Percentiles rank a stretch among this genome's conserved stretches.
These are phyloP conservation scores for Machimus atricapillus DNA, from an alignment of 2,888 invertebrate genomes.

Conservation along the genomic window DNA sequence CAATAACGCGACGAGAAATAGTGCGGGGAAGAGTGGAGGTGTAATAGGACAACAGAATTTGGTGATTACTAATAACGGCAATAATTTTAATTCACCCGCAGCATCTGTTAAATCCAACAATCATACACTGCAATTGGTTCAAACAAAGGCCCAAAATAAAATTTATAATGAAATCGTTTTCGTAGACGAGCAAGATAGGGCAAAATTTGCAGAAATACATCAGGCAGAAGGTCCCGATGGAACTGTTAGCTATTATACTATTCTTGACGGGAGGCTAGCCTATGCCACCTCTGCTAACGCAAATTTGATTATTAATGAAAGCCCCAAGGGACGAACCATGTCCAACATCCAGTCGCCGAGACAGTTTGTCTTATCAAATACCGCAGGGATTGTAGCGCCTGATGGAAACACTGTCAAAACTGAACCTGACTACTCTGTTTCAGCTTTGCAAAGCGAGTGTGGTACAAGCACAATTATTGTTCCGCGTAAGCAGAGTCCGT, in stretches of 20 bases:
- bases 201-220: slow-evolving; percentile 5
- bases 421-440: slow-evolving; percentile 18
- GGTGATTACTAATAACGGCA: background rate
- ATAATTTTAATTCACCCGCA: slow-evolving; percentile 16
- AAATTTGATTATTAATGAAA: slow-evolving; percentile 30
- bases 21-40: slow-evolving; percentile 51
- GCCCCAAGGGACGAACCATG: background rate
- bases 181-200: slow-evolving; percentile 51
- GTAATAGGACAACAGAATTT: slow-evolving; percentile 54
- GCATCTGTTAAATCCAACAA: slow-evolving; percentile 58
- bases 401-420: slow-evolving; percentile 32
- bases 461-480: slow-evolving; percentile 67
- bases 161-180: slow-evolving; percentile 74
- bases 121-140: slow-evolving; percentile 64
- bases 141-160: slow-evolving; percentile 80
- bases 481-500: slow-evolving; percentile 73
- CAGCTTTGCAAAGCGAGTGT: slow-evolving; percentile 57
- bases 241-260: slow-evolving; percentile 47
- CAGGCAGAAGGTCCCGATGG: slow-evolving; percentile 29
- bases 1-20: slow-evolving; percentile 51
- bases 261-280: slow-evolving; percentile 50
- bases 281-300: slow-evolving; percentile 47
- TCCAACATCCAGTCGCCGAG: background rate
- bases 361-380: slow-evolving; percentile 27
- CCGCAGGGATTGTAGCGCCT: slow-evolving; percentile 12